These are phyloP conservation scores for Trogon melanurus DNA, from an alignment of 2,113 vertebrate genomes.

Conservation along the genomic window DNA sequence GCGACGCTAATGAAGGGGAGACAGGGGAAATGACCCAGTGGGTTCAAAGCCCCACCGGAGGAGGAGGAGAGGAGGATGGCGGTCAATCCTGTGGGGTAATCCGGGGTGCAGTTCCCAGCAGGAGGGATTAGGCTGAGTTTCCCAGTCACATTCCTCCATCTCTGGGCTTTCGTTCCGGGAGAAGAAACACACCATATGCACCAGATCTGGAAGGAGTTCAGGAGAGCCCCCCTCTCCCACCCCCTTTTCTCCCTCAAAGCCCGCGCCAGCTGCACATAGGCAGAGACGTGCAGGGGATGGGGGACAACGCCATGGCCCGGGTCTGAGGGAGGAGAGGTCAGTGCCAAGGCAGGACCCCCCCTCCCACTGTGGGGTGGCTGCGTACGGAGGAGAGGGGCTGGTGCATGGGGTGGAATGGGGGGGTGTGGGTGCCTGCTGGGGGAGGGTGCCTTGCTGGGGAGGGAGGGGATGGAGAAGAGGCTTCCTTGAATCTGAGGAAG, in stretches of 20 bases:
- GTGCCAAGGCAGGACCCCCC: neutral
- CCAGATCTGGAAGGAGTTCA: conserved; percentile 33
- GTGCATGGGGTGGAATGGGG: neutral
- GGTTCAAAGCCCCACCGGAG: neutral
- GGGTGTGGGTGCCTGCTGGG: neutral
- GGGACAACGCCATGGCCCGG: neutral
- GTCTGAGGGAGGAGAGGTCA: conserved; percentile 12
- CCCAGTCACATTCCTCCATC: conserved; percentile 34
- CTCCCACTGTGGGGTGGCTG: neutral
- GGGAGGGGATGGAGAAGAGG: neutral
- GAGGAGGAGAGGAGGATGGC: neutral
- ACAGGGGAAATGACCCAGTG: neutral
- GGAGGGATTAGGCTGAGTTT: conserved; percentile 28
- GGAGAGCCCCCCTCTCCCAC: conserved; percentile 15
- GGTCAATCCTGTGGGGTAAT: neutral
- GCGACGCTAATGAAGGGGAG: neutral
- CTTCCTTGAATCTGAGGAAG: neutral
- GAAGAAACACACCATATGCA: conserved; percentile 34
- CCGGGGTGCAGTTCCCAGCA: neutral
- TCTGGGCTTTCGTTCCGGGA: conserved; percentile 10
- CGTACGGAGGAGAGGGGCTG: neutral
- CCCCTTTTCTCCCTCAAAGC: neutral
- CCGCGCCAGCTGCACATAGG: neutral
- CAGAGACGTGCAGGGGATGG: neutral
- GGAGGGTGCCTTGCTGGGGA: neutral